phyloP scores from a whole-genome alignment of 1,140 invertebrate genomes.

The Nasonia longicornis region DNA sequence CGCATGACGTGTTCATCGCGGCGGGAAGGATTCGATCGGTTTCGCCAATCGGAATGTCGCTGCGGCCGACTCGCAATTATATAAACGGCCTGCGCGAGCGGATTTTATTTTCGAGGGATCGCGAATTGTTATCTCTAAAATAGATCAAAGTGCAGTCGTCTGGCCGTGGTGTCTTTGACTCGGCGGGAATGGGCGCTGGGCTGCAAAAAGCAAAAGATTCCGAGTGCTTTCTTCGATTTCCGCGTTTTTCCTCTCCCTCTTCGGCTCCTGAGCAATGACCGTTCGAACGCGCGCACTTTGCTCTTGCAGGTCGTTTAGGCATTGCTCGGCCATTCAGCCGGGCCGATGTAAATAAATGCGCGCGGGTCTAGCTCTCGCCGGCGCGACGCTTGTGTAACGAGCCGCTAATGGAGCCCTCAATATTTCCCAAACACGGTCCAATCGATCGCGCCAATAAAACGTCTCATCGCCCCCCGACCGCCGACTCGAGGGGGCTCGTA shows the following conservation, averaged over 20 bases:
- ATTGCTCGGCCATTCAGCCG: slow-evolving; percentile 8
- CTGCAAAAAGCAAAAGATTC: slow-evolving; percentile 32
- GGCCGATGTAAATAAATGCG: neutral
- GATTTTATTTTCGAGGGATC: slow-evolving; percentile 41
- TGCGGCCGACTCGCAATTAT: slow-evolving; percentile 1
- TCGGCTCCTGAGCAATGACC: slow-evolving; percentile 27
- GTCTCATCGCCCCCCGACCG: neutral
- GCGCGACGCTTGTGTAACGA: neutral
- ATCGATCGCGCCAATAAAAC: slow-evolving; percentile 34
- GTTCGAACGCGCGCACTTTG: slow-evolving; percentile 33
- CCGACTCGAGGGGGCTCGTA: slow-evolving; percentile 16
- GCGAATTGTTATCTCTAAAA: slow-evolving; percentile 45
- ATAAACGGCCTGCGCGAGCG: slow-evolving; percentile 17
- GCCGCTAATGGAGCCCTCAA: slow-evolving; percentile 29
- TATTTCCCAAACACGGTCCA: slow-evolving; percentile 31
- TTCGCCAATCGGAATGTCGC: neutral
- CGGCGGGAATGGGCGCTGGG: slow-evolving; percentile 3
- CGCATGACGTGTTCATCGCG: neutral
- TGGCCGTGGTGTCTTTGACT: slow-evolving; percentile 36
- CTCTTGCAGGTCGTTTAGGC: slow-evolving; percentile 40
- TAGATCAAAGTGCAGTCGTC: slow-evolving; percentile 45
- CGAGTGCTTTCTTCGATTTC: slow-evolving; percentile 44
- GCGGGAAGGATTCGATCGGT: neutral
- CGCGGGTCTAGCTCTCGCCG: neutral
- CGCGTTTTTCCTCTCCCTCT: slow-evolving; percentile 36